These are phyloP conservation scores for Phthorimaea operculella DNA, from an alignment of 1,140 invertebrate genomes.

Conservation along the genomic window DNA sequence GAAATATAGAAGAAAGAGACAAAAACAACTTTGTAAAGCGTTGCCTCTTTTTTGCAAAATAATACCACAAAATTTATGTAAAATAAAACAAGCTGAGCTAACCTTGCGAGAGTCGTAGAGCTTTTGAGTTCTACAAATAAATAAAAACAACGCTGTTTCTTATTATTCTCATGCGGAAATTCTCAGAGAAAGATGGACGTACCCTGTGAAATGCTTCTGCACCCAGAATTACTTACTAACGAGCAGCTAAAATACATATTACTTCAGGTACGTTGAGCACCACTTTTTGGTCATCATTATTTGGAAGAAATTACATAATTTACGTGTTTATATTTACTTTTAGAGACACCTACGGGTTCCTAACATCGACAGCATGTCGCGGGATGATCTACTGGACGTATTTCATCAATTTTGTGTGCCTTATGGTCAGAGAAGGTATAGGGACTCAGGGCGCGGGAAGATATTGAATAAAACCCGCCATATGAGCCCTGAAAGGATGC, in stretches of 20 bases:
- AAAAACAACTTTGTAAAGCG: too few species aligned
- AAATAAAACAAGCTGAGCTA: not conserved
- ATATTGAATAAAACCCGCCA: constrained; percentile 43
- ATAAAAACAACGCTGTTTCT: not conserved
- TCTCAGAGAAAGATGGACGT: constrained; percentile 28
- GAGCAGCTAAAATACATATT: constrained; percentile 47
- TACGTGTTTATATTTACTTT: constrained; percentile 21
- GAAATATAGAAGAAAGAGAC: too few species aligned
- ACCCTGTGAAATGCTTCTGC: constrained; percentile 50
- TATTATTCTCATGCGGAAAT: not conserved
- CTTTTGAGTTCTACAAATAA: not conserved
- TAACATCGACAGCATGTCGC: constrained; percentile 35
- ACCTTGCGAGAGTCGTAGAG: not conserved
- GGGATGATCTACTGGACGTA: constrained; percentile 46
- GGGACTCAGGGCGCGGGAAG: constrained; percentile 49
- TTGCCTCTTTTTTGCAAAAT: too few species aligned
- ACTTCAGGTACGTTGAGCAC: constrained; percentile 36
- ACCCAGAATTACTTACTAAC: constrained; percentile 51
- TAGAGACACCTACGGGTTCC: constrained; percentile 48
- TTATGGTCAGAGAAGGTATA: constrained; percentile 50
- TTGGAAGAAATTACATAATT: not conserved
- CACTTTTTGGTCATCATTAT: not conserved
- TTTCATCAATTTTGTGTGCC: constrained; percentile 57
- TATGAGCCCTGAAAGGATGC: constrained; percentile 29
- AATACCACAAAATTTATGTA: too few species aligned